Base-by-base conservation (phyloP, 2,113 vertebrate species). In the Apteryx mantelli region DNA sequence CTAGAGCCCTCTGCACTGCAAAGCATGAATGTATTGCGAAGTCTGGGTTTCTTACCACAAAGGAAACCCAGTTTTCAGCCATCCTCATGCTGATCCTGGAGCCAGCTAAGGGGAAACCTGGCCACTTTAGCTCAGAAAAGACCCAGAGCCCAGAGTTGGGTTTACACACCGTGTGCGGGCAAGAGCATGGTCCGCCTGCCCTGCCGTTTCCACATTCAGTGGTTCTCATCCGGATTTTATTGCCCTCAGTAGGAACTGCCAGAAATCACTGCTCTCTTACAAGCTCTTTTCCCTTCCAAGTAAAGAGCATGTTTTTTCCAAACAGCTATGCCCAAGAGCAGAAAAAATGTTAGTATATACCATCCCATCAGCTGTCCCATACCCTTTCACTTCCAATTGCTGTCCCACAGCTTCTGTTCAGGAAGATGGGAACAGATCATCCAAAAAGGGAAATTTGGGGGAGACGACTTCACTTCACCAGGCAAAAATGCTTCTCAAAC, bases 301-400 rank as follows among this genome's bases (percentile, higher is more conserved):
- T 56, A 60, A 9, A 66, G n/a, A 82, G 5, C 70, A 13, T 44
- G n/a, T 6, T 78, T 73, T 61, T 64, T 60, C 58, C 80, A 82
- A 76, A 40, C 65, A 95, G 26, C 34, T 82, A 30, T 44, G 76
- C 30, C 48, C 75, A 60, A 22, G 36, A 56, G 53, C 14, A 82
- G 74, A 78, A 78, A 68, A 66, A 81, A 64, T 5, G 52, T 6
- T 61, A 42, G 69, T 38, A 26, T 14, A 28, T 42, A 25, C 17
- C 19, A 42, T 56, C n/a, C 11, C 13, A 32, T 22, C 34, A 87
- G 32, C 19, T 78, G 11, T 6, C 20, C 50, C 28, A 25, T 1
- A 0, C 42, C 50, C 19, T 18, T 17, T 70, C 6, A 0, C 3
- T 46, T 68, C 58, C 36, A 38, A 6, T 15, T 88, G 61, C 50